Conservation (phyloP, 2,797 vertebrate species). For the Lagocephalus sceleratus region DNA sequence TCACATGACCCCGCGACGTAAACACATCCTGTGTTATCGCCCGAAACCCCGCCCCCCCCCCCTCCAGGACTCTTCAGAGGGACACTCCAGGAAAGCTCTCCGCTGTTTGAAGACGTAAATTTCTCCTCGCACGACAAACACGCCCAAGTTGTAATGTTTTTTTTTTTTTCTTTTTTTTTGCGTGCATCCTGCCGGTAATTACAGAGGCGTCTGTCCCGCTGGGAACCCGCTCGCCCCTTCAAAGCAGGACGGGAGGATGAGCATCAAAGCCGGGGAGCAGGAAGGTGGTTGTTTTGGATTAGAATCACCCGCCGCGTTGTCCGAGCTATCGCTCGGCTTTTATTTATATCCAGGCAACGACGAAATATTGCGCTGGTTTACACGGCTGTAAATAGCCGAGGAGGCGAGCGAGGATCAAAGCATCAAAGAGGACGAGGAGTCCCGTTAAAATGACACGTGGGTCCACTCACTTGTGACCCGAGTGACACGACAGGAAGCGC, state of each 20-base stretch:
- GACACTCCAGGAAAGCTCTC: neutral
- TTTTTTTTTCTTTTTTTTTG: neutral
- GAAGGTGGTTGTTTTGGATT: neutral
- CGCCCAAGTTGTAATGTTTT: neutral
- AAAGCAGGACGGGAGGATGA: constrained; percentile 7
- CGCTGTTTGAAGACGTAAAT: neutral
- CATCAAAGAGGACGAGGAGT: constrained; percentile 19
- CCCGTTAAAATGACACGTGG: constrained; percentile 20
- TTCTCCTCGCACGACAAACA: constrained; percentile 3
- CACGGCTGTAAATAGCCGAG: constrained; percentile 22
- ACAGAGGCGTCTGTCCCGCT: constrained; percentile 21
- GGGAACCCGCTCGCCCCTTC: constrained; percentile 15
- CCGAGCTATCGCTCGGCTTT: neutral
- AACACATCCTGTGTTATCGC: neutral
- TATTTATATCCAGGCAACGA: neutral
- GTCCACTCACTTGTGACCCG: constrained; percentile 14
- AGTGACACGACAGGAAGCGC: constrained; percentile 6
- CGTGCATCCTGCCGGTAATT: constrained; percentile 21
- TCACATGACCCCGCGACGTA: neutral
- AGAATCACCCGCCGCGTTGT: neutral
- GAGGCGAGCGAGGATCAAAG: constrained; percentile 26
- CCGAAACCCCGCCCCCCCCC: neutral
- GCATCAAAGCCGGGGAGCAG: constrained; percentile 10
- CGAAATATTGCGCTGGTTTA: constrained; percentile 9
- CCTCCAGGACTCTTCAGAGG: constrained; percentile 1